Percentiles rank a stretch among this genome's conserved stretches.
Conservation (phyloP, 1,140 invertebrate genomes). For the Macrotrachela quadricornifera region DNA sequence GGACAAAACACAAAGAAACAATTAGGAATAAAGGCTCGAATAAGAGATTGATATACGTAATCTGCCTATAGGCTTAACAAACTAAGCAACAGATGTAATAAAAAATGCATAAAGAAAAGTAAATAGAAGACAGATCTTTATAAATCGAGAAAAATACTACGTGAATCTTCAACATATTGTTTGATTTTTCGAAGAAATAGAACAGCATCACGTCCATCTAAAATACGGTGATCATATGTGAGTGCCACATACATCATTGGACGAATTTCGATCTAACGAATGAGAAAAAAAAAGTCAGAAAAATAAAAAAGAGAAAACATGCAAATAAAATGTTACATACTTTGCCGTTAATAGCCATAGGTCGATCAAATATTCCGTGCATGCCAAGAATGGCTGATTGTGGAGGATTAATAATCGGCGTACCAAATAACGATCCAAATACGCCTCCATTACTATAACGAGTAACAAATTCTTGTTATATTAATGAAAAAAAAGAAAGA, state of each 20-base stretch:
- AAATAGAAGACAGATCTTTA: conserved; percentile 16
- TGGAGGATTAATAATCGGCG: conserved; percentile 98
- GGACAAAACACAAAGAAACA: no score
- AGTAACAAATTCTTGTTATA: no score
- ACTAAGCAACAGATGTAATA: no score
- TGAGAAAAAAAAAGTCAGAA: background rate
- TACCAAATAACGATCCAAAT: conserved; percentile 89
- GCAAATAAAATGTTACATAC: conserved; percentile 29
- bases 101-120: no score
- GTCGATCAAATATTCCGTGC: conserved; percentile 88
- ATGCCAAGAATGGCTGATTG: conserved; percentile 98
- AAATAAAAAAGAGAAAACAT: background rate
- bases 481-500: no score
- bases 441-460: conserved; percentile 78
- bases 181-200: conserved; percentile 91
- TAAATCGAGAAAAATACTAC: conserved; percentile 61
- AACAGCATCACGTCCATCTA: conserved; percentile 96
- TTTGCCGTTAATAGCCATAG: conserved; percentile 81
- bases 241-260: conserved; percentile 99
- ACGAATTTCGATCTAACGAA: conserved; percentile 64
- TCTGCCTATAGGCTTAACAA: no score
- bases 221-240: conserved; percentile 93
- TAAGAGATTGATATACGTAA: no score
- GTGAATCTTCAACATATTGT: conserved; percentile 79
- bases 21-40: no score